phyloP scores from a whole-genome alignment of 37 sponge, comb jelly and placozoan species.

The Chondrilla cf. caribensis region DNA sequence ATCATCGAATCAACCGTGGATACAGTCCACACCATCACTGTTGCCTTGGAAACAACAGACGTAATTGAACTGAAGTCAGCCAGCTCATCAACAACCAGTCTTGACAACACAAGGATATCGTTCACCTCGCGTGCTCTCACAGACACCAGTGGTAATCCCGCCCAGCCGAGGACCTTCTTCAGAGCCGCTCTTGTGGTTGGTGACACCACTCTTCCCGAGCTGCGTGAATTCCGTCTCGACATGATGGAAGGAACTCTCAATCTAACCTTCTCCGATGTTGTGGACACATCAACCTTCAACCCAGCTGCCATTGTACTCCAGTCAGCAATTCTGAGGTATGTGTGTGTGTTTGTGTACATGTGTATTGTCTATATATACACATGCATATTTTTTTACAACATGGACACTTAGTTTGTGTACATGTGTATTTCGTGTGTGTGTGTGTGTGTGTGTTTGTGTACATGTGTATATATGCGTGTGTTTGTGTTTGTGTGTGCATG shows the following conservation, averaged over 20 bases:
- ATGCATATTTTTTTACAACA: too few species aligned
- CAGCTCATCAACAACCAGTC: constrained; percentile 19
- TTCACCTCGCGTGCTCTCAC: constrained; percentile 26
- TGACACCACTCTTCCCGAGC: constrained; percentile 39
- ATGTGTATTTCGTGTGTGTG: too few species aligned
- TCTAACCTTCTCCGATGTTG: constrained; percentile 77
- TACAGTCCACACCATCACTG: constrained; percentile 37
- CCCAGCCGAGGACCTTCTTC: background rate
- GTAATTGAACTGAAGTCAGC: constrained; percentile 57
- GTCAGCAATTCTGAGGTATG: constrained; percentile 33
- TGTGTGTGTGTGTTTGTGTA: too few species aligned
- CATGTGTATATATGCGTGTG: too few species aligned
- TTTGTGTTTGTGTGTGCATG: too few species aligned
- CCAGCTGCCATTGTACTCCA: constrained; percentile 65
- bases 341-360: background rate
- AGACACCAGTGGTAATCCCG: constrained; percentile 48
- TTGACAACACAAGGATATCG: constrained; percentile 36
- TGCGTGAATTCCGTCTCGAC: constrained; percentile 55
- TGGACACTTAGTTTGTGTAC: too few species aligned
- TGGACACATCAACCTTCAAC: constrained; percentile 61
- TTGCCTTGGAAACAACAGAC: constrained; percentile 46
- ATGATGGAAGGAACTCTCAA: constrained; percentile 63
- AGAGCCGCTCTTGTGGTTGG: background rate
- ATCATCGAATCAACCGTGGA: constrained; percentile 28
- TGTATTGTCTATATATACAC: too few species aligned